Conservation (phyloP, 2,797 vertebrate genomes). For the Thripadectes ignobilis region DNA sequence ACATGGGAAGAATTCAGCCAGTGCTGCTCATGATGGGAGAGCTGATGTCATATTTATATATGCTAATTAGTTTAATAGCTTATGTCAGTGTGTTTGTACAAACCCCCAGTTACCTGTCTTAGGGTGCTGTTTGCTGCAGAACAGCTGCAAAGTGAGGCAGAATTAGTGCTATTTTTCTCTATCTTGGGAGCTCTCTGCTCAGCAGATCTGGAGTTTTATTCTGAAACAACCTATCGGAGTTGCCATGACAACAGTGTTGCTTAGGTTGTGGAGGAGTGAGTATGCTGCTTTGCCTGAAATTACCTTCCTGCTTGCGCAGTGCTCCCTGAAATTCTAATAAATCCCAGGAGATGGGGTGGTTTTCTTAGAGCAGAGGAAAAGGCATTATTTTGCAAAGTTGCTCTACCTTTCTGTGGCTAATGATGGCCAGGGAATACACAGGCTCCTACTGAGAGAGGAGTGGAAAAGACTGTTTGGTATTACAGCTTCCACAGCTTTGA, state of each 20-base stretch:
- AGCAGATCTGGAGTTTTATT: not conserved
- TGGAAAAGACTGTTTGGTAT: not conserved
- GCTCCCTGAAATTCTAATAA: not conserved
- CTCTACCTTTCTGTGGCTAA: not conserved
- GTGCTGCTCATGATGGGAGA: not conserved
- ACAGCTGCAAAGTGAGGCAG: not conserved
- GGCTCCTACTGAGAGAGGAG: not conserved
- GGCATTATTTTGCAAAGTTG: not conserved
- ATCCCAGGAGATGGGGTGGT: not conserved
- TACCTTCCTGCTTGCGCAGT: not conserved
- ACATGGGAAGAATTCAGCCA: not conserved
- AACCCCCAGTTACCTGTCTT: not conserved
- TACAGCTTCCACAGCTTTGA: not conserved
- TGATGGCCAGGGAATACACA: not conserved
- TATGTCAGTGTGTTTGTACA: not conserved
- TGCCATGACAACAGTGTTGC: slow-evolving; percentile 39
- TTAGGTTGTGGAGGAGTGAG: not conserved
- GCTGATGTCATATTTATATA: not conserved
- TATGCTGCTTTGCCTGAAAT: not conserved
- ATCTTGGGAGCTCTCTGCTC: not conserved
- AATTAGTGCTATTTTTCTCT: not conserved
- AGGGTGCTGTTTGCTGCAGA: not conserved
- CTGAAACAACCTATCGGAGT: not conserved
- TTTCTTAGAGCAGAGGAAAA: not conserved
- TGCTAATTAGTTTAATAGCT: not conserved